Evolutionary conservation across 2,888 invertebrate genomes (phyloP).

Genomic region (Uropetala carovei): DNA sequence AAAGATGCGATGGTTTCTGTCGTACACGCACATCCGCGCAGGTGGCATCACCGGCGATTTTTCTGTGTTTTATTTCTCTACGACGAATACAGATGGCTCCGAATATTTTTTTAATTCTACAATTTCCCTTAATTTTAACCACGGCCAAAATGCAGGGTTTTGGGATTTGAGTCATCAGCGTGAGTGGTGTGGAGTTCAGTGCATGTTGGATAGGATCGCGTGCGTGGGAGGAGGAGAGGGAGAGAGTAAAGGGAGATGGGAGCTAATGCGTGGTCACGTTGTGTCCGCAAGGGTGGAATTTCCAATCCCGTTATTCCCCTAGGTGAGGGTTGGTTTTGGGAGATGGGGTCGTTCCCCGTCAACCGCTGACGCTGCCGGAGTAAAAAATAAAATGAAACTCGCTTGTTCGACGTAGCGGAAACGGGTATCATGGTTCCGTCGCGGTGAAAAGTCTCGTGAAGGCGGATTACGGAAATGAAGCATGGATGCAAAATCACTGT

Average conservation of each 20-base stretch:
- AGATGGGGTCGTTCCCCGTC: neutral
- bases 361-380: constrained; percentile 14
- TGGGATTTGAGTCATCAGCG: too few relatives aligned
- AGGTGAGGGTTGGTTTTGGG: neutral
- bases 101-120: too few relatives aligned
- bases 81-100: too few relatives aligned
- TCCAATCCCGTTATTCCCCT: neutral
- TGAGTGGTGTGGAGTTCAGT: neutral
- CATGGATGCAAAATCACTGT: too few relatives aligned
- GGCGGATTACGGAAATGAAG: too few relatives aligned
- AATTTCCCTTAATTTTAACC: too few relatives aligned
- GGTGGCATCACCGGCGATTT: too few relatives aligned
- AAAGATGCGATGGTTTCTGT: too few relatives aligned
- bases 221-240: neutral
- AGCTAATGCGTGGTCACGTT: neutral
- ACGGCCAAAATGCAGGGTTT: too few relatives aligned
- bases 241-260: neutral
- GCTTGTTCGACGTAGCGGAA: neutral
- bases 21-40: too few relatives aligned
- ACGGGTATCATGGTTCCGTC: neutral
- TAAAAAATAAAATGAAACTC: neutral
- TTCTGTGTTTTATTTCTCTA: too few relatives aligned
- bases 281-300: neutral
- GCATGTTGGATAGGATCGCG: neutral
- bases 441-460: neutral